A percentile compares a stretch with the other conserved stretches of the same genome.
phyloP scores from a whole-genome alignment of 1,140 invertebrate species.

The Penaeus vannamei region DNA sequence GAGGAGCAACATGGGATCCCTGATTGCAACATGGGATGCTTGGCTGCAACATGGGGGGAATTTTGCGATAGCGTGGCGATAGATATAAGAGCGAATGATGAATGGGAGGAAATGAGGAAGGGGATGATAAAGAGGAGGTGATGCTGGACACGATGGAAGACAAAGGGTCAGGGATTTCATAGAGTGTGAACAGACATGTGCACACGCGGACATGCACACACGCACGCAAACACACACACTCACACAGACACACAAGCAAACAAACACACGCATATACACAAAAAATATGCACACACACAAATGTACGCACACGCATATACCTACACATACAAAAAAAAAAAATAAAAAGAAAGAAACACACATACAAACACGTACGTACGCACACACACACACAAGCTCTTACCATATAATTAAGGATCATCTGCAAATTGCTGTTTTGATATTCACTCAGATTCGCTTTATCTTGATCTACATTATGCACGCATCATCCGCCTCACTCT shows the following conservation, averaged over 20 bases:
- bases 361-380: neutral
- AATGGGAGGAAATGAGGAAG: neutral
- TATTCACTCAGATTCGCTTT: too few species aligned
- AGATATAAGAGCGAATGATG: neutral
- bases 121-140: neutral
- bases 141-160: neutral
- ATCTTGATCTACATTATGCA: too few species aligned
- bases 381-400: neutral
- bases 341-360: neutral
- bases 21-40: neutral
- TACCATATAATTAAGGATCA: too few species aligned
- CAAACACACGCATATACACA: neutral
- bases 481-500: too few species aligned
- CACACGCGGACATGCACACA: neutral
- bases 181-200: neutral
- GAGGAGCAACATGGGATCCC: neutral
- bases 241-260: constrained; percentile 1
- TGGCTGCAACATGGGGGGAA: neutral
- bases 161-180: neutral
- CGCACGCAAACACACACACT: constrained; percentile 17
- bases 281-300: neutral
- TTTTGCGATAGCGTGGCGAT: neutral
- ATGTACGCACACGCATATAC: constrained; percentile 5
- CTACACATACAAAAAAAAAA: neutral
- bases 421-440: too few species aligned